These are phyloP conservation scores for Nettapus auritus DNA, from an alignment of 2,113 vertebrate genomes.

Conservation along the genomic window DNA sequence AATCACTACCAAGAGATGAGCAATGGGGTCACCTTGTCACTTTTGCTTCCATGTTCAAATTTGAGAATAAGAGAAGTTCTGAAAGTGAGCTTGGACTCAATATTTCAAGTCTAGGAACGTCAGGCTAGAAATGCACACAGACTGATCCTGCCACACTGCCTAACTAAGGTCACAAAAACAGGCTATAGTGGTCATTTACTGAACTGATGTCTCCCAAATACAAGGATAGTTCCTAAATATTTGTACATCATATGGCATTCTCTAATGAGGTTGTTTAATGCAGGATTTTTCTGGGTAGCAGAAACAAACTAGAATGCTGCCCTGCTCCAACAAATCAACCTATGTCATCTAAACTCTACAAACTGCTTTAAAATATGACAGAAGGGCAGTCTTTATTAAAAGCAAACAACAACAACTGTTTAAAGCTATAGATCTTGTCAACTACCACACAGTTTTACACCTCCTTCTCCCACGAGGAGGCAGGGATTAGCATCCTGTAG, in stretches of 20 bases:
- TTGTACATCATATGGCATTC: not conserved
- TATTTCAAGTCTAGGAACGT: not conserved
- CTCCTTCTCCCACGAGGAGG: not conserved
- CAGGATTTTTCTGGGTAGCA: not conserved
- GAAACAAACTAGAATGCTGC: not conserved
- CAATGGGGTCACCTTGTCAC: not conserved
- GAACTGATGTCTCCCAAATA: not conserved
- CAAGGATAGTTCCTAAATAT: not conserved
- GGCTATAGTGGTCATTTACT: not conserved
- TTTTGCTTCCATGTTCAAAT: not conserved
- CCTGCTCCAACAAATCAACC: not conserved
- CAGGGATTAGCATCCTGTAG: not conserved
- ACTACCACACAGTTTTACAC: not conserved
- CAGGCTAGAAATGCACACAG: not conserved
- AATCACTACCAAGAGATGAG: not conserved
- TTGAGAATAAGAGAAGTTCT: not conserved
- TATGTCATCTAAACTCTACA: not conserved
- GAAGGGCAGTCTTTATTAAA: not conserved
- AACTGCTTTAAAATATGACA: not conserved
- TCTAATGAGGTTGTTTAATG: not conserved
- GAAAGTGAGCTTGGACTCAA: not conserved
- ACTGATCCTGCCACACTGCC: not conserved
- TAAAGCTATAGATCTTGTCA: not conserved
- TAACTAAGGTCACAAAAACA: not conserved
- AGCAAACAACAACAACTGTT: not conserved